Conservation (phyloP, 1,140 invertebrate genomes). For the Drosophila malerkotliana region DNA sequence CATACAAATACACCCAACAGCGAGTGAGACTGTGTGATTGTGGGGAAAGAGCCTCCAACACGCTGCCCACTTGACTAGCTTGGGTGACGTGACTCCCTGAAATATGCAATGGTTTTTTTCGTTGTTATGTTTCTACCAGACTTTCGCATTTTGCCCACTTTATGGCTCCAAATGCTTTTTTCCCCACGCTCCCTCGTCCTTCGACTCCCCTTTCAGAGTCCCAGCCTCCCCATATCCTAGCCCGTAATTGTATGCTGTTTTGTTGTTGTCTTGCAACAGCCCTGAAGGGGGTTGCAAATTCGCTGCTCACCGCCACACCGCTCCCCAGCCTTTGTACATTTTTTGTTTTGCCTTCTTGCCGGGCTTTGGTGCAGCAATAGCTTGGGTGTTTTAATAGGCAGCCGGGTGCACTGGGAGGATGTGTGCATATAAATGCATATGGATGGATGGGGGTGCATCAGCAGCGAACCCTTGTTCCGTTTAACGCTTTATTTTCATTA, state of each 20-base stretch:
- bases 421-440: slow-evolving; percentile 6
- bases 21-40: background rate
- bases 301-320: slow-evolving; percentile 3
- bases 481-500: slow-evolving; percentile 74
- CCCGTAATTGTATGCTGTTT: slow-evolving; percentile 12
- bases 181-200: background rate
- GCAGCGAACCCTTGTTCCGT: slow-evolving; percentile 27
- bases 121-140: slow-evolving; percentile 50
- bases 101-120: slow-evolving; percentile 70
- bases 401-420: slow-evolving; percentile 21
- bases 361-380: slow-evolving; percentile 63
- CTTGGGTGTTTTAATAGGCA: slow-evolving; percentile 72
- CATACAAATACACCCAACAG: background rate
- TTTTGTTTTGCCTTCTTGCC: slow-evolving; percentile 26
- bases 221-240: background rate
- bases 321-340: slow-evolving; percentile 28
- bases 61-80: slow-evolving; percentile 53
- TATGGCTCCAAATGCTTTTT: slow-evolving; percentile 64
- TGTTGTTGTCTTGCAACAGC: slow-evolving; percentile 19
- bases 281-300: slow-evolving; percentile 34
- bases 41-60: slow-evolving; percentile 27
- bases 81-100: slow-evolving; percentile 59
- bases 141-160: slow-evolving; percentile 69
- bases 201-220: no score
- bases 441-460: background rate